These are phyloP conservation scores for Peucedramus taeniatus DNA, from an alignment of 2,113 vertebrate genomes.

Conservation along the genomic window DNA sequence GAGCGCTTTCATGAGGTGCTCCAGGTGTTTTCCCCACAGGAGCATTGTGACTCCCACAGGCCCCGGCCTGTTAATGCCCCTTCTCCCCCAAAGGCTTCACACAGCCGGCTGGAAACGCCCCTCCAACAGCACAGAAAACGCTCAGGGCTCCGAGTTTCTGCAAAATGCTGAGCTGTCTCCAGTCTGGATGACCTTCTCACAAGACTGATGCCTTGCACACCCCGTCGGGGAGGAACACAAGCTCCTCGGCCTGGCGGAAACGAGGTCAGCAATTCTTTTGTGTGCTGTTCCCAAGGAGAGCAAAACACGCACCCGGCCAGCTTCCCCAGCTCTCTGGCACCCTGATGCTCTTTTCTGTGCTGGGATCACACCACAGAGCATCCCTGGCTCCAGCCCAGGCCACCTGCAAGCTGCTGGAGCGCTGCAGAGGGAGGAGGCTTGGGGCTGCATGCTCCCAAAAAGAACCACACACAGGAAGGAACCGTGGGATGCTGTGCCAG, in stretches of 20 bases:
- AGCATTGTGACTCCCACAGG: not conserved
- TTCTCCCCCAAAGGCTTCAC: fast-evolving
- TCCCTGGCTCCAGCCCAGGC: not conserved
- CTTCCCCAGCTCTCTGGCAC: not conserved
- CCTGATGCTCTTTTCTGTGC: not conserved
- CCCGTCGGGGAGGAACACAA: not conserved
- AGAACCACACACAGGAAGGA: fast-evolving
- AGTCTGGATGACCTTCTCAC: not conserved
- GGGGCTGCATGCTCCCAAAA: fast-evolving
- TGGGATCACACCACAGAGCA: not conserved
- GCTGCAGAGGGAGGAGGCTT: not conserved
- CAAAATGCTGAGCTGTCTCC: not conserved
- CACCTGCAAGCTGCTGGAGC: not conserved
- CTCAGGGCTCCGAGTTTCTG: not conserved
- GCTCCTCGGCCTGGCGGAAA: not conserved
- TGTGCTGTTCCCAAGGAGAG: not conserved
- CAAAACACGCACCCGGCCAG: fast-evolving
- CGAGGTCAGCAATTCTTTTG: not conserved
- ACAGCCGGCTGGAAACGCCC: not conserved
- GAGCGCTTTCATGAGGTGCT: fast-evolving
- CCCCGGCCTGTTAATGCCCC: not conserved
- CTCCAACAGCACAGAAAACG: not conserved
- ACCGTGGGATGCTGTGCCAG: not conserved
- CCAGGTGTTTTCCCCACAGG: fast-evolving
- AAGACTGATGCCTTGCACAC: not conserved